Conservation (phyloP, 2,888 invertebrate species). For the Drosophila affinis region DNA sequence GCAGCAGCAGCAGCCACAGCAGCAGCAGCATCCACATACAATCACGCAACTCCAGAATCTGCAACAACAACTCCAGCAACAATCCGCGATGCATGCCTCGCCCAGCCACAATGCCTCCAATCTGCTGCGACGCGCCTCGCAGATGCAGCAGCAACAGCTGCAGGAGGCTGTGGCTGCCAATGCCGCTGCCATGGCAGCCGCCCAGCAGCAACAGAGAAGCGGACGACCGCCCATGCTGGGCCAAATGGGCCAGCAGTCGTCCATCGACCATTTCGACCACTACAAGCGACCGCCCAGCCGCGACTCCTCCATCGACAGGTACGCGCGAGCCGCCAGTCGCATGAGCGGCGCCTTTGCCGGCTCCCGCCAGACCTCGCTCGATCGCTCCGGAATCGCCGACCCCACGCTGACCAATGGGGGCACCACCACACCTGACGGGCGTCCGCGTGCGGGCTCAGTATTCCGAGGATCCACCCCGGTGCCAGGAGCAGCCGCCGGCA, state of each 20-base stretch:
- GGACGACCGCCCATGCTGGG: slow-evolving; percentile 85
- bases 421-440: slow-evolving; percentile 67
- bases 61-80: slow-evolving; percentile 65
- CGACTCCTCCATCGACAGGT: slow-evolving; percentile 93
- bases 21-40: slow-evolving; percentile 43
- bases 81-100: slow-evolving; percentile 62
- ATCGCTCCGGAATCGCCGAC: slow-evolving; percentile 85
- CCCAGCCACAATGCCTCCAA: slow-evolving; percentile 69
- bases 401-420: slow-evolving; percentile 55
- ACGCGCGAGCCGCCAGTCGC: slow-evolving; percentile 88
- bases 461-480: slow-evolving; percentile 84
- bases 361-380: slow-evolving; percentile 92
- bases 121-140: slow-evolving; percentile 76
- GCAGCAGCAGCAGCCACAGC: slow-evolving; percentile 56
- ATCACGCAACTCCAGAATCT: slow-evolving; percentile 40
- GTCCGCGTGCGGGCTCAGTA: slow-evolving; percentile 86
- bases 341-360: slow-evolving; percentile 85
- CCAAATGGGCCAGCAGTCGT: slow-evolving; percentile 85
- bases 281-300: slow-evolving; percentile 95
- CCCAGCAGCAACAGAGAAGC: slow-evolving; percentile 81
- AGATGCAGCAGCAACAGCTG: slow-evolving; percentile 62
- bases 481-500: slow-evolving; percentile 46
- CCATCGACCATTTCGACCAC: slow-evolving; percentile 96
- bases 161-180: slow-evolving; percentile 74
- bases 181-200: slow-evolving; percentile 67